Evolutionary conservation across 2,113 vertebrate species (phyloP).

Genomic region (Cheirogaleus medius): DNA sequence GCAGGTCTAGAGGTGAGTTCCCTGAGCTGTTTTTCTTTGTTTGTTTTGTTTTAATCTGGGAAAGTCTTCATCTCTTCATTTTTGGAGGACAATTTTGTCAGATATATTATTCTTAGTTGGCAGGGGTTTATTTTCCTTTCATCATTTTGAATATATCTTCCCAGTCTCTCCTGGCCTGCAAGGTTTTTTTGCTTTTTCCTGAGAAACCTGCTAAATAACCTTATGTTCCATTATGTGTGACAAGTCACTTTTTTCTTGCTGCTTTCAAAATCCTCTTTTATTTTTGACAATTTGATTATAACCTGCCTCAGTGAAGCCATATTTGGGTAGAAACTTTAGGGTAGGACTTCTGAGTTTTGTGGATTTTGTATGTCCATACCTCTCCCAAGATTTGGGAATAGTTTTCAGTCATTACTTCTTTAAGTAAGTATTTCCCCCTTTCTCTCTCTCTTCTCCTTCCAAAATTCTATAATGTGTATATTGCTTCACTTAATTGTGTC

Average conservation of each 20-base stretch:
- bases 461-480: background rate
- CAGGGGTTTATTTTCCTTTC: background rate
- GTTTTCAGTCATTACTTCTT: background rate
- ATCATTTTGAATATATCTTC: background rate
- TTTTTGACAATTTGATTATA: background rate
- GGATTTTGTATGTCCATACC: background rate
- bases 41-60: background rate
- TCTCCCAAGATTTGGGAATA: background rate
- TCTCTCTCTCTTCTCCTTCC: background rate
- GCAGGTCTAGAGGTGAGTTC: background rate
- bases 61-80: background rate
- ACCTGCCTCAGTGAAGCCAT: background rate
- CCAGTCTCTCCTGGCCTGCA: background rate
- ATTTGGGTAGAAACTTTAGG: background rate
- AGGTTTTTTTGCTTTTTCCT: background rate
- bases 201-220: background rate
- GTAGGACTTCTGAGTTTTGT: background rate
- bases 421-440: background rate
- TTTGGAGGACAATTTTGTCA: background rate
- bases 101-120: background rate
- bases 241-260: background rate
- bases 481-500: background rate
- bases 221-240: background rate
- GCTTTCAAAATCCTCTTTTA: background rate
- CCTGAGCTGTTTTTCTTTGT: background rate